Conservation (phyloP, 1,140 invertebrate genomes). For the Leguminivora glycinivorella region DNA sequence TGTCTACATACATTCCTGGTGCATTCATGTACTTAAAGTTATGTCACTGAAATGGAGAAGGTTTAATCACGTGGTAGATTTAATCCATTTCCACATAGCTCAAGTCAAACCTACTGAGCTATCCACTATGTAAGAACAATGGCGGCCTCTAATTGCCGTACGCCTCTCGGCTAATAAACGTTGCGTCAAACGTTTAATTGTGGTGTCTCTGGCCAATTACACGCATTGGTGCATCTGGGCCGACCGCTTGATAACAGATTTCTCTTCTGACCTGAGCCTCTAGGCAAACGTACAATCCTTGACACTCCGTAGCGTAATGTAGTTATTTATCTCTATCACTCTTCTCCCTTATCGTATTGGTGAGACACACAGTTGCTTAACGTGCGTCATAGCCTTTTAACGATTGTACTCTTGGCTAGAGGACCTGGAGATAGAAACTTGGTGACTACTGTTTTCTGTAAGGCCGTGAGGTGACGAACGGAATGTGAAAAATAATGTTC, state of each 20-base stretch:
- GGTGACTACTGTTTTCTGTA: constrained; percentile 36
- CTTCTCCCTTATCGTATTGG: too few species aligned
- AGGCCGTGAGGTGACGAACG: background rate
- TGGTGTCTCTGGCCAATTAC: constrained; percentile 66
- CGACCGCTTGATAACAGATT: constrained; percentile 62
- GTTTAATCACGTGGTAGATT: background rate
- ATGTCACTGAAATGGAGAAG: too few species aligned
- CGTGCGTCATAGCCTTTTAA: too few species aligned
- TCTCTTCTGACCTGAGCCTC: constrained; percentile 70
- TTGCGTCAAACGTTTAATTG: constrained; percentile 55
- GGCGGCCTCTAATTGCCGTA: constrained; percentile 49
- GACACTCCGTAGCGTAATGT: too few species aligned
- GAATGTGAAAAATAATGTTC: too few species aligned
- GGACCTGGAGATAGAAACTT: constrained; percentile 57
- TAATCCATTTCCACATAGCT: background rate
- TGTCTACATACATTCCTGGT: too few species aligned
- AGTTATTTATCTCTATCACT: too few species aligned
- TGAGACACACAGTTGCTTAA: too few species aligned
- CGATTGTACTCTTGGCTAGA: too few species aligned
- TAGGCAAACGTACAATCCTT: too few species aligned
- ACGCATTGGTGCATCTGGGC: constrained; percentile 69
- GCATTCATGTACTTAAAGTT: too few species aligned
- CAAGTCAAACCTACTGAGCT: constrained; percentile 30
- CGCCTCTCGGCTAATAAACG: constrained; percentile 54
- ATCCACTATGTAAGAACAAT: constrained; percentile 36